Evolutionary conservation across 2,888 invertebrate species (phyloP), one percentile per base, ranked within the genome.

Genomic region (Perizoma affinitatum): DNA sequence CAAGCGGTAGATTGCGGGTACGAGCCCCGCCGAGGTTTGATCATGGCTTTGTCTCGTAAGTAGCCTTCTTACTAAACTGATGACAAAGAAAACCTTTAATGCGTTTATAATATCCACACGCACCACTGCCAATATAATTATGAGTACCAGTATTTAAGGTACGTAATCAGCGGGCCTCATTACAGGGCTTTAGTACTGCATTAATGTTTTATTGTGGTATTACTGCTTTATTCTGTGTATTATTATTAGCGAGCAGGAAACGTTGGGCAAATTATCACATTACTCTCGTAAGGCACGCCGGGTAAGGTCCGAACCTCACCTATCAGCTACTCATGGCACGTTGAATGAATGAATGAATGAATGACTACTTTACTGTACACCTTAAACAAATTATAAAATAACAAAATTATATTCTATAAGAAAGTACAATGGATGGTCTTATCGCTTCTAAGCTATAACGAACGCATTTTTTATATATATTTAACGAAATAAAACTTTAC

Each of bases 181-280:
- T 46, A 9, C 46, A 45, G 9, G n/a, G 22, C 22, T 22, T 43
- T 33, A 45, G 44, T 33, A 5, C 34, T 34, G 33, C 10, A 48
- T 36, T 44, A 61, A 52, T 49, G 46, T 45, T 56, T 53, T 52
- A 51, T 48, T 38, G 51, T 60, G 34, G 33, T 44, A 44, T 55
- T 56, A 61, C 55, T 50, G 54, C 54, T 52, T 61, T 53, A 54
- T 57, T 57, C 51, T 54, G 46, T 56, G 61, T 47, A 62, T 58
- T 44, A 58, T 61, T 63, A 66, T 66, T 62, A 64, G 50, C 6
- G 46, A 61, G 54, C 66, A 66, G 68, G 66, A 68, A 68, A 63
- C 58, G 56, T 49, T 45, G 62, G 47, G 54, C 62, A 46, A 65
- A 64, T 72, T 72, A 78, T 73, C 67, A 60, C 60, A 60, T 65